Conservation (phyloP, 1,140 invertebrate genomes). For the Diachasmimorpha longicaudata region DNA sequence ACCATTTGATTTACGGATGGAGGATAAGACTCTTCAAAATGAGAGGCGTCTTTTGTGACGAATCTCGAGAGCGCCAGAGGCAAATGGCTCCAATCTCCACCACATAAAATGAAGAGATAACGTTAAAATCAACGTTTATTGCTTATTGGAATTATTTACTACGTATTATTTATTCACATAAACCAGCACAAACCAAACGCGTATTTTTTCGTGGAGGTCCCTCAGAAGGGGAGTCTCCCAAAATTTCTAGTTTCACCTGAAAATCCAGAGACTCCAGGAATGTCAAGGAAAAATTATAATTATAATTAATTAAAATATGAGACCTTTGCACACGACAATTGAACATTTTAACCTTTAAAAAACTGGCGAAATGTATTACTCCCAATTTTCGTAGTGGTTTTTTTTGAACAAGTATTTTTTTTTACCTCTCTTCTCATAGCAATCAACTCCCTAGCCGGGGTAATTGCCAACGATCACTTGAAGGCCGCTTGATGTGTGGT, state of each 20-base stretch:
- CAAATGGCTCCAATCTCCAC: background rate
- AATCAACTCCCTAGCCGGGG: slow-evolving; percentile 11
- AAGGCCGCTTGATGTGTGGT: slow-evolving; percentile 17
- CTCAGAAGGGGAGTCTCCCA: too few relatives aligned
- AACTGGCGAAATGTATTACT: background rate
- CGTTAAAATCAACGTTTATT: too few relatives aligned
- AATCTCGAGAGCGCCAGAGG: background rate
- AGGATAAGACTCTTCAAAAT: background rate
- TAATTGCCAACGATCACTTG: slow-evolving; percentile 12
- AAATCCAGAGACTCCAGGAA: too few relatives aligned
- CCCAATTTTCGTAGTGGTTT: background rate
- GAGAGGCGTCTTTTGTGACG: background rate
- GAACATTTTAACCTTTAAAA: background rate
- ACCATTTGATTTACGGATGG: background rate
- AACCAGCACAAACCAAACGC: too few relatives aligned
- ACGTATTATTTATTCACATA: too few relatives aligned
- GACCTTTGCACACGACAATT: too few relatives aligned
- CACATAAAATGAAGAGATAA: background rate
- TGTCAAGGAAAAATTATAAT: too few relatives aligned
- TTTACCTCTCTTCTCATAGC: background rate
- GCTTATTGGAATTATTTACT: too few relatives aligned
- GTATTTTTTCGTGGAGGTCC: too few relatives aligned
- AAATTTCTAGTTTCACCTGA: too few relatives aligned
- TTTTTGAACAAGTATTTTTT: background rate
- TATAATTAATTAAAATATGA: too few relatives aligned